Evolutionary conservation across 2,888 invertebrate genomes (phyloP), one percentile per base, ranked within the genome.

Genomic region (Phaedon cochleariae): DNA sequence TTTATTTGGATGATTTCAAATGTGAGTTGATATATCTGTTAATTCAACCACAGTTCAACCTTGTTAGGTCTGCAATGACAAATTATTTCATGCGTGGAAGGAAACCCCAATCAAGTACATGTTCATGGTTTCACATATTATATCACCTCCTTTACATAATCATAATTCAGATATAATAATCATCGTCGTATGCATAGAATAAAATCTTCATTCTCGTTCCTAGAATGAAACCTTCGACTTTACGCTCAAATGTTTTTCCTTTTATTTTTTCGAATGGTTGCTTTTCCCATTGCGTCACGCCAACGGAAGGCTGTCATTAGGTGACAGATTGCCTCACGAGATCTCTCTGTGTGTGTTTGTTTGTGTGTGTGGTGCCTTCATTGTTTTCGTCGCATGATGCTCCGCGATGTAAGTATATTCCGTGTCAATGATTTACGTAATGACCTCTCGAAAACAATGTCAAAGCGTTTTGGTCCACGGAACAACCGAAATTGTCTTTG

Each of bases 251-350:
- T 12, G 15, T 41, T 15, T 15, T 15, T 41, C 3, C 6, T 41
- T 41, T 10, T 41, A 41, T 45, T 57, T 57, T 45, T 57, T 57
- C 29, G 46, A 57, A 26, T 26, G n/a, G 26, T 45, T 57, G 17
- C 45, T 45, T n/a, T 15, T 5, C 1, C 65, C 70, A 74, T 79
- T 78, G 76, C 79, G 76, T 77, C 76, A 61, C 45, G 48, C 55
- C n/a, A 79, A 74, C 80, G 79, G 79, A 80, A 79, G 77, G 75
- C 77, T 76, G 73, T 79, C 79, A 80, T 80, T 80, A 80, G 76
- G 68, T 76, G 80, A 79, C 80, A 79, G 78, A 78, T 79, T 79
- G 79, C 76, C 71, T 73, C 65, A 71, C 76, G 77, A 77, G n/a
- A n/a, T n/a, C n/a, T 73, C 72, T 71, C 52, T 52, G 17, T 52